Evolutionary conservation across 2,113 vertebrate genomes (phyloP).

Genomic region (Equus quagga): DNA sequence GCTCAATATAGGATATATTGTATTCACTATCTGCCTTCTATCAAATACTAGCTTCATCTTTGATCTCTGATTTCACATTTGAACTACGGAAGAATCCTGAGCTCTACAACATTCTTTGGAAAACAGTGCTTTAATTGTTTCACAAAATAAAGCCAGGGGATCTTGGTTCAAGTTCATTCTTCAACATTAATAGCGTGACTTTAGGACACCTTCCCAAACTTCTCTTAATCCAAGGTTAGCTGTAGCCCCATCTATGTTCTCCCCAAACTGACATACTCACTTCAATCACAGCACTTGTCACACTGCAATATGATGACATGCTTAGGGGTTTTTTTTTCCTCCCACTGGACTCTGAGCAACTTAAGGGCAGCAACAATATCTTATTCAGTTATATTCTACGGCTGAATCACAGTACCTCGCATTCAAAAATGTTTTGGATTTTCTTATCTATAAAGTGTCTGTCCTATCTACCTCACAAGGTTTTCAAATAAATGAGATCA

Average conservation of each 20-base stretch:
- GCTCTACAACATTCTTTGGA: neutral
- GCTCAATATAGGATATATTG: neutral
- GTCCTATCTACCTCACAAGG: neutral
- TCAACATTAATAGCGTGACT: slow-evolving; percentile 10
- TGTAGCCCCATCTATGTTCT: neutral
- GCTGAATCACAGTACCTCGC: neutral
- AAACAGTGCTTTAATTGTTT: neutral
- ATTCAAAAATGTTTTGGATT: neutral
- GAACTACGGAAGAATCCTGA: neutral
- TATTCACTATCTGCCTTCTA: neutral
- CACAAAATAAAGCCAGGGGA: slow-evolving; percentile 25
- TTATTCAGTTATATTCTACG: neutral
- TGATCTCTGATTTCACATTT: neutral
- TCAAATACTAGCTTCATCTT: neutral
- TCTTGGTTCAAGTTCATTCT: neutral
- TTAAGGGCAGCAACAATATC: neutral
- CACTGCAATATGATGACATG: neutral
- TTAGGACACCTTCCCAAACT: neutral
- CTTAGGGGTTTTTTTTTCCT: neutral
- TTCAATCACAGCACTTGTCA: neutral
- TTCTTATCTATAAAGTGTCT: slow-evolving; percentile 2
- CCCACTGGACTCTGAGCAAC: neutral
- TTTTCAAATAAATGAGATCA: slow-evolving; percentile 45
- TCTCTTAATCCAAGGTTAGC: neutral
- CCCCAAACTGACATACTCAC: neutral